Evolutionary conservation across 2,797 vertebrate species (phyloP), one percentile per base, ranked within the genome.

Genomic region (Epinephelus malabaricus): DNA sequence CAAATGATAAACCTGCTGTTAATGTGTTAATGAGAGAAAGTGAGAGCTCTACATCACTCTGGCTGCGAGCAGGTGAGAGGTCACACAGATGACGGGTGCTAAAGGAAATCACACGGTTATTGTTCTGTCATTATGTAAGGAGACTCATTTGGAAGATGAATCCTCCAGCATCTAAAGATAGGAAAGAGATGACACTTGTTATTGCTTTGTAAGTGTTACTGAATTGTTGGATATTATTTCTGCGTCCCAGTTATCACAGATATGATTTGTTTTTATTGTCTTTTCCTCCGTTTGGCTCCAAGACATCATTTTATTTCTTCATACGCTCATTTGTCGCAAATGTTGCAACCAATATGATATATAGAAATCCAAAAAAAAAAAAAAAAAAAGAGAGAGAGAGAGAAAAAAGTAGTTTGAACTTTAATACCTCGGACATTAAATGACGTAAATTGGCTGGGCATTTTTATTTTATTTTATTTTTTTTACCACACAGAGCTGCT

Each of bases 391-490:
- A 30, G 5, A 21, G 21, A 21, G 21, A 30, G 27, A 30, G 27
- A 34, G 30, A 34, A 68, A 80, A 18, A 43, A 5, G 0, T n/a
- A 30, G 55, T 18, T 67, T 8, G 23, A 21, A 38, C 46, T 64
- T 81, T 56, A 77, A 59, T 64, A 64, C 60, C 74, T 56, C 21
- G 83, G 75, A 74, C 55, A 50, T 71, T 50, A 79, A 79, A 74
- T 69, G 10, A 76, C 76, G 62, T 73, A 34, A 73, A 82, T 43
- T 78, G 71, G 55, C 82, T 38, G 62, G 53, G 12, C 67, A 9
- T 68, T 74, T 70, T 46, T 18, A 30, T 77, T 55, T 66, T 38
- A n/a, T 70, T 45, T 21, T 78, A 19, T 73, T 72, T 70, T 65
- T 65, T 75, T 59, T 25, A 43, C 68, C 40, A 21, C 46, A 56